These are phyloP conservation scores for Calephelis virginiensis DNA, from an alignment of 1,140 invertebrate species.

Conservation along the genomic window DNA sequence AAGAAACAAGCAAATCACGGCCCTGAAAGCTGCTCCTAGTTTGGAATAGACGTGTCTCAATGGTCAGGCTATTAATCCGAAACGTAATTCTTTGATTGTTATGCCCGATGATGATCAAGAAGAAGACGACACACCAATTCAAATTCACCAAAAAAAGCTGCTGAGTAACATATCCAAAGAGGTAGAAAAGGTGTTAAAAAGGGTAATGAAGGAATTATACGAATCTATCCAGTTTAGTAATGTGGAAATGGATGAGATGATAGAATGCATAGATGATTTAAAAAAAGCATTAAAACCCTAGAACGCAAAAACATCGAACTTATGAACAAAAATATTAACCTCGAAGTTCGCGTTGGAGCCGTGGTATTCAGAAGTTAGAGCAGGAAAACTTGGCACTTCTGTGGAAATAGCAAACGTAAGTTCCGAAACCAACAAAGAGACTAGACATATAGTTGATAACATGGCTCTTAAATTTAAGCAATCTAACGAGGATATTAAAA, in stretches of 20 bases:
- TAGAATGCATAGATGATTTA: constrained; percentile 21
- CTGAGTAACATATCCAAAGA: constrained; percentile 22
- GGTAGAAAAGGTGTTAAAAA: constrained; percentile 25
- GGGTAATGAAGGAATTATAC: constrained; percentile 20
- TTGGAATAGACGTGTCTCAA: constrained; percentile 26
- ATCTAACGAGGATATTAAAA: constrained; percentile 16
- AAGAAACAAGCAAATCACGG: constrained; percentile 23
- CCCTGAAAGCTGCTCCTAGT: constrained; percentile 20
- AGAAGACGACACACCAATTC: constrained; percentile 10
- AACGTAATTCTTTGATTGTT: constrained; percentile 19
- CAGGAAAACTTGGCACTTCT: constrained; percentile 24
- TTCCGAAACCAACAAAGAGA: constrained; percentile 4
- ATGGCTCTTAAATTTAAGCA: constrained; percentile 22
- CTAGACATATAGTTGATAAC: constrained; percentile 6
- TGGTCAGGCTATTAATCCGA: constrained; percentile 16
- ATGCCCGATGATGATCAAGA: constrained; percentile 24
- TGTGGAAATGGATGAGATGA: constrained; percentile 21
- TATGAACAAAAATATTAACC: constrained; percentile 25
- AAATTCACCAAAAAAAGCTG: constrained; percentile 20
- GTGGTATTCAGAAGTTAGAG: constrained; percentile 26
- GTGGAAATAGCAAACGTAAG: constrained; percentile 27
- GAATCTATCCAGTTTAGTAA: constrained; percentile 20
- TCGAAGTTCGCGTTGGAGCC: constrained; percentile 26
- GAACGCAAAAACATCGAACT: constrained; percentile 27
- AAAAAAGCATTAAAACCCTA: constrained; percentile 21